phyloP scores from a whole-genome alignment of 2,888 invertebrate genomes.

The Cataglyphis altisquamis region DNA sequence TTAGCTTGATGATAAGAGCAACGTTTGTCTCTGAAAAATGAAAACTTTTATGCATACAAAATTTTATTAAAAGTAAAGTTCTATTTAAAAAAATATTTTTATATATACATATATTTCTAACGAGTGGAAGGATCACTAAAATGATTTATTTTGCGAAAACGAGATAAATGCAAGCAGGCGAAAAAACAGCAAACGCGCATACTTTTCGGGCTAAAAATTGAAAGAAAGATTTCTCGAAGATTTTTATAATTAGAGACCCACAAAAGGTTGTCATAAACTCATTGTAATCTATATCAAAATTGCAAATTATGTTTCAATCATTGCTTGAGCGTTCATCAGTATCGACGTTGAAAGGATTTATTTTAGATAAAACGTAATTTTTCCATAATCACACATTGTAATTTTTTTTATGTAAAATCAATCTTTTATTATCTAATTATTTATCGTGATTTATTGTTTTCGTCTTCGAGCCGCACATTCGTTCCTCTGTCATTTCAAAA shows the following conservation, averaged over 20 bases:
- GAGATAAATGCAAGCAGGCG: background rate
- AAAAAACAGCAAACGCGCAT: background rate
- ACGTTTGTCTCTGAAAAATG: background rate
- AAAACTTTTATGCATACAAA: background rate
- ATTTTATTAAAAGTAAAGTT: background rate
- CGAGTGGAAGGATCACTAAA: background rate
- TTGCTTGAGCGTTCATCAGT: too few species aligned
- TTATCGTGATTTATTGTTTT: background rate
- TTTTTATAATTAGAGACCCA: background rate
- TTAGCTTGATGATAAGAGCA: background rate
- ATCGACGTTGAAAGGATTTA: background rate
- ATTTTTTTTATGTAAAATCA: conserved; percentile 6
- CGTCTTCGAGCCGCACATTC: background rate
- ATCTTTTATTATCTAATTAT: background rate
- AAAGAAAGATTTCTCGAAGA: background rate
- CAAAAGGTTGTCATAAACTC: background rate
- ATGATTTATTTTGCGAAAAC: background rate
- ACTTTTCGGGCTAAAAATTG: background rate
- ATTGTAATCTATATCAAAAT: background rate
- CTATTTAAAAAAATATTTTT: background rate
- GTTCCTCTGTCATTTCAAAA: background rate
- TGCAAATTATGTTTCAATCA: background rate
- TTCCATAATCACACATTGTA: background rate
- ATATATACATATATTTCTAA: background rate
- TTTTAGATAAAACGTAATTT: conserved; percentile 8